Conservation (phyloP, 1,140 invertebrate genomes). For the Pseudomyrmex cubaensis region DNA sequence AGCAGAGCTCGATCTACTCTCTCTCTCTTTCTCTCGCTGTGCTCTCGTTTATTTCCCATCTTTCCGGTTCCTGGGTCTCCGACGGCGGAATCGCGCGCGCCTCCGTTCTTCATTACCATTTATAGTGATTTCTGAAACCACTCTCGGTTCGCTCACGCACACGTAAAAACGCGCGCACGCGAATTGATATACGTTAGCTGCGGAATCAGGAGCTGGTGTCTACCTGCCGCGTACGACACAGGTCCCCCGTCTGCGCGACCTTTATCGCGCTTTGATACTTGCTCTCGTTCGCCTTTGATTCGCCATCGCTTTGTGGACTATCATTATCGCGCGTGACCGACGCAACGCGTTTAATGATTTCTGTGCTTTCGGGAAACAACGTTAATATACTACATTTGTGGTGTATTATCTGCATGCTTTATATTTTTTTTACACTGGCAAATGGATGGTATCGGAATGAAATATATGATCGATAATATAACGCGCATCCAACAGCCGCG, state of each 20-base stretch:
- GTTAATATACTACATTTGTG: neutral
- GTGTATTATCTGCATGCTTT: neutral
- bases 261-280: slow-evolving; percentile 39
- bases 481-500: neutral
- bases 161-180: slow-evolving; percentile 69
- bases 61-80: slow-evolving; percentile 55
- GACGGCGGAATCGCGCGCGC: slow-evolving; percentile 62
- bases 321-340: neutral
- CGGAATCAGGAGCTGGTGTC: slow-evolving; percentile 57
- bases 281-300: neutral
- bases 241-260: neutral
- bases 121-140: slow-evolving; percentile 83
- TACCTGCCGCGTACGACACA: slow-evolving; percentile 3
- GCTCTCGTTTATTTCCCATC: slow-evolving; percentile 62
- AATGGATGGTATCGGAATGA: slow-evolving; percentile 7
- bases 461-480: slow-evolving; percentile 28
- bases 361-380: too few species aligned
- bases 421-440: slow-evolving; percentile 16
- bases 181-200: slow-evolving; percentile 54
- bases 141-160: slow-evolving; percentile 69
- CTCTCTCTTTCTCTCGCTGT: slow-evolving; percentile 4
- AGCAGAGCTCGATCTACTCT: neutral
- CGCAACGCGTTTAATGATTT: slow-evolving; percentile 5
- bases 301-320: neutral
- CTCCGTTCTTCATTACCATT: slow-evolving; percentile 82